Percentiles rank a stretch among this genome's conserved stretches.
Evolutionary conservation across 2,113 vertebrate genomes (phyloP).

Genomic region (Zootoca vivipara): DNA sequence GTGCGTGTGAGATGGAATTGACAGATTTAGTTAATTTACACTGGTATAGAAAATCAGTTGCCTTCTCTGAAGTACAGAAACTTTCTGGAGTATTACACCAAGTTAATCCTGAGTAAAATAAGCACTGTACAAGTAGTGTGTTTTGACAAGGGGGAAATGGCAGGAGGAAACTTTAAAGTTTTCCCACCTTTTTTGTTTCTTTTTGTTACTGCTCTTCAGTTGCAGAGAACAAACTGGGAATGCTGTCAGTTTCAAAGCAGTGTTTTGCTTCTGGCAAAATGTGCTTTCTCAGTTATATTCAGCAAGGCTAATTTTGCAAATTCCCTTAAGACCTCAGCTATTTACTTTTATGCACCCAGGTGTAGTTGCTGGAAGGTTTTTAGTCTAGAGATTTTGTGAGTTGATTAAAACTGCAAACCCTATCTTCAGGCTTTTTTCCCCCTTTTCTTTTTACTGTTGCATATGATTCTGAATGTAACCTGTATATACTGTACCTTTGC

Average conservation of each 20-base stretch:
- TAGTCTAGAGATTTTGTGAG: background rate
- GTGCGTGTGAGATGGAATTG: background rate
- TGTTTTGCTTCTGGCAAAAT: background rate
- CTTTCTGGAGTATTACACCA: background rate
- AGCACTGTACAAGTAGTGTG: background rate
- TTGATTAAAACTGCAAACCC: background rate
- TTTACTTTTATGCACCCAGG: background rate
- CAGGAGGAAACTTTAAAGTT: background rate
- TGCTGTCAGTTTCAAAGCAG: background rate
- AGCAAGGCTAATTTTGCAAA: background rate
- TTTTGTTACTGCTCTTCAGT: background rate
- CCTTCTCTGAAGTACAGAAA: background rate
- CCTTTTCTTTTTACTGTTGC: background rate
- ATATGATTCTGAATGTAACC: background rate
- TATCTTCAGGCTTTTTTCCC: background rate
- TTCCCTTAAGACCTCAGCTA: background rate
- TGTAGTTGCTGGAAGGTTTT: background rate
- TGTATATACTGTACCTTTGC: background rate
- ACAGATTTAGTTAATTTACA: background rate
- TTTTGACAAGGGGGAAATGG: background rate
- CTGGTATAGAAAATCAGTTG: background rate
- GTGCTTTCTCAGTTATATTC: background rate
- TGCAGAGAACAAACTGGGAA: background rate
- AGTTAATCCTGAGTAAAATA: background rate
- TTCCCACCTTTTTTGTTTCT: background rate